Evolutionary conservation across 2,888 invertebrate species (phyloP), one percentile per base, ranked within the genome.

Genomic region (Nesidiocoris tenuis): DNA sequence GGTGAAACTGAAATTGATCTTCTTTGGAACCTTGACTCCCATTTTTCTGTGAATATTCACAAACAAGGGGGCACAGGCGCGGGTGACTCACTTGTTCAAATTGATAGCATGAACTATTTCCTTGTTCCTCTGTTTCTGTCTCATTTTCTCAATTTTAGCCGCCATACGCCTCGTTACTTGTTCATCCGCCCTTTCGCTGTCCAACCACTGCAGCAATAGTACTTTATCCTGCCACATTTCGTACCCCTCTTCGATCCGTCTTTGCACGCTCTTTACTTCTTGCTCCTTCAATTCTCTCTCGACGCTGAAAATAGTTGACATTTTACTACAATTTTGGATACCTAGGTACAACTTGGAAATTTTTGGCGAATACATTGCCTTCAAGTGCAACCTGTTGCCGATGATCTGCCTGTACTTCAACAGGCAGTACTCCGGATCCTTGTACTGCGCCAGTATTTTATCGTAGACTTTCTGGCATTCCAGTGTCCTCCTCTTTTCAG

Each of bases 161-260:
- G 82, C 82, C 16, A 82, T 80, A 57, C 82, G 81, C 21, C 82
- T 78, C 1, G 80, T 80, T n/a, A 82, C 83, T 77, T 82, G 83
- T 55, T 82, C 80, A 61, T 81, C 81, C 1, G 84, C 84, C 71
- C 82, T 74, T 54, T 81, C 80, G 67, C 82, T 81, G 17, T 83
- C 82, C 74, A 81, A 81, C 78, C 82, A 80, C 64, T 84, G 83
- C 22, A 83, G 80, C 24, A 82, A 79, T 64, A 83, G 77, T 1
- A 84, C 83, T 75, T 82, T 82, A 56, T 82, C 82, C 77, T 83
- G 83, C 84, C 84, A 84, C 75, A 82, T 82, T 70, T 83, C 82
- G 72, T 84, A 81, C 12, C 83, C 84, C 57, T 81, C 79, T 21
- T 83, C 82, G 23, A 84, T 78, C 75, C 83, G 83, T 56, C 82